A percentile compares a stretch with the other conserved stretches of the same genome.
These are phyloP conservation scores for Colossoma macropomum DNA, from an alignment of 2,113 vertebrate genomes.

Conservation along the genomic window DNA sequence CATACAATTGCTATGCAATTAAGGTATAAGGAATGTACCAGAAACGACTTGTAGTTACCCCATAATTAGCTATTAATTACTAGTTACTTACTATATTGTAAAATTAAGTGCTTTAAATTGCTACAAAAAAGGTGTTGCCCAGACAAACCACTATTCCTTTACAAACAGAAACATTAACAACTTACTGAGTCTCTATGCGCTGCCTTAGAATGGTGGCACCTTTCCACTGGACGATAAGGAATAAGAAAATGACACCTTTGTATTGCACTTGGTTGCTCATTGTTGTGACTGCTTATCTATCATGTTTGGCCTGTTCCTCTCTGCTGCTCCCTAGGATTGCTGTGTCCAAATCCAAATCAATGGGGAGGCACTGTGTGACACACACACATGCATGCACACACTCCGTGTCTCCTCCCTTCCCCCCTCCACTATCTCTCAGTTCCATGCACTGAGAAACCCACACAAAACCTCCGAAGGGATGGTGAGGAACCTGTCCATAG, in stretches of 20 bases:
- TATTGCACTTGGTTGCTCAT: conserved; percentile 10
- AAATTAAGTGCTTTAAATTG: too few relatives aligned
- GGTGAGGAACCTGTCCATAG: conserved; percentile 26
- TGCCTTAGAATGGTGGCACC: not conserved
- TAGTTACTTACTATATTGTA: too few relatives aligned
- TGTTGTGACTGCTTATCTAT: conserved; percentile 19
- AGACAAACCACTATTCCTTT: not conserved
- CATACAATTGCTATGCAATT: too few relatives aligned
- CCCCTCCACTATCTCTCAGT: conserved; percentile 13
- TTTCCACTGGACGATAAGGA: not conserved
- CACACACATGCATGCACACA: conserved; percentile 1
- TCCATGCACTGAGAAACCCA: conserved; percentile 26
- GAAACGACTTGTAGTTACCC: too few relatives aligned
- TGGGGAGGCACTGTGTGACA: not conserved
- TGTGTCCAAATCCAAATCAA: conserved; percentile 11
- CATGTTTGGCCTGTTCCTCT: conserved; percentile 25
- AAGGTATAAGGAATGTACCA: too few relatives aligned
- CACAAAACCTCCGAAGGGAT: conserved; percentile 31
- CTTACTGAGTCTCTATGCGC: not conserved
- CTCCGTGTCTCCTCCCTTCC: not conserved
- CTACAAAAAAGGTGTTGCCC: not conserved
- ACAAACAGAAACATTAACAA: not conserved
- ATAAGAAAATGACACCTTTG: conserved; percentile 15
- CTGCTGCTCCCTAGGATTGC: conserved; percentile 12
- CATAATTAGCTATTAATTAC: too few relatives aligned